Evolutionary conservation across 1,140 invertebrate species (phyloP).

Genomic region (Grapholita molesta): DNA sequence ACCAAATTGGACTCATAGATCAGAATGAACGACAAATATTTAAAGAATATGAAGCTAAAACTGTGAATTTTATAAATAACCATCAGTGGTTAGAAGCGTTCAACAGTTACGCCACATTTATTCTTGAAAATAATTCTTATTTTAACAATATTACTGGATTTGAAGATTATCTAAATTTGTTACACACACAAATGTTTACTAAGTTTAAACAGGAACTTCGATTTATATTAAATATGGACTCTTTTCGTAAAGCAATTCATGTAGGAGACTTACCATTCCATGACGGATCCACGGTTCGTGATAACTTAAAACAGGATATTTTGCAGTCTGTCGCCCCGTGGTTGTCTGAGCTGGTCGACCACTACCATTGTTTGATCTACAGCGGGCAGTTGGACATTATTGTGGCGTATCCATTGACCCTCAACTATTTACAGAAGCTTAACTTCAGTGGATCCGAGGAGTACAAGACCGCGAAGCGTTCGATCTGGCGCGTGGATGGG

Average conservation of each 20-base stretch:
- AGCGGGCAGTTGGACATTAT: not conserved
- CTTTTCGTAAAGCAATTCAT: not conserved
- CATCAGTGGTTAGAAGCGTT: constrained; percentile 83
- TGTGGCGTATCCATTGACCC: not conserved
- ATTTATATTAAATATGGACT: not conserved
- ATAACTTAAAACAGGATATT: not conserved
- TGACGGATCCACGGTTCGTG: constrained; percentile 57
- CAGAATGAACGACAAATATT: constrained; percentile 81
- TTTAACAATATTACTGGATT: constrained; percentile 90
- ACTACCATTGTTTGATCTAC: not conserved
- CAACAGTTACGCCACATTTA: constrained; percentile 83
- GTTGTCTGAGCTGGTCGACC: not conserved
- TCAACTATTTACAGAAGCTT: not conserved
- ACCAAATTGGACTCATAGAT: constrained; percentile 89
- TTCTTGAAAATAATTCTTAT: constrained; percentile 80
- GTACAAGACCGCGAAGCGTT: not conserved
- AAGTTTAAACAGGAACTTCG: not conserved
- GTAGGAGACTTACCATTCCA: not conserved
- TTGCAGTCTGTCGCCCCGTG: not conserved
- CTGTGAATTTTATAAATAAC: not conserved
- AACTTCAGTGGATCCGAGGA: not conserved
- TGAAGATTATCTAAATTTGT: constrained; percentile 88
- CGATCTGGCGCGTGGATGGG: not conserved
- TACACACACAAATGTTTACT: constrained; percentile 71
- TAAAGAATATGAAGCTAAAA: constrained; percentile 76